Percentiles rank a stretch among this genome's conserved stretches.
Conservation (phyloP, 2,113 vertebrate species). For the Conger conger region DNA sequence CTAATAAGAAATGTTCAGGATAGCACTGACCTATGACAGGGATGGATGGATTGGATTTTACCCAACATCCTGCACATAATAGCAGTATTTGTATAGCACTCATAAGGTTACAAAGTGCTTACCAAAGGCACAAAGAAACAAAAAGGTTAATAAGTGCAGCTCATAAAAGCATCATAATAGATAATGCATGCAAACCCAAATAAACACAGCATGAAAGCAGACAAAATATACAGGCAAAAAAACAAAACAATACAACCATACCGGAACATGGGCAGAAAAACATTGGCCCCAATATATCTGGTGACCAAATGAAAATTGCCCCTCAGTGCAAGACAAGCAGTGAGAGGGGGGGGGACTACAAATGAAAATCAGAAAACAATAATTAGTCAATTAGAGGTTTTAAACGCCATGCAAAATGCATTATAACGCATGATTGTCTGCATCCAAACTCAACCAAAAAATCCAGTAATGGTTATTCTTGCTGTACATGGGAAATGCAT, state of each 20-base stretch:
- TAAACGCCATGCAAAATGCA: conserved; percentile 4
- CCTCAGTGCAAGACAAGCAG: neutral
- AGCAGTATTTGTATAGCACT: no score
- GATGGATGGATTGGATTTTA: neutral
- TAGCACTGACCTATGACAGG: no score
- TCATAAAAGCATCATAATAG: no score
- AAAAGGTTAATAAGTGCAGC: no score
- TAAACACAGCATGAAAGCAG: no score
- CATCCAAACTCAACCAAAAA: conserved; percentile 6
- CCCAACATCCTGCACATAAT: neutral
- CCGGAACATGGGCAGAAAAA: no score
- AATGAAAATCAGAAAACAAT: conserved; percentile 43
- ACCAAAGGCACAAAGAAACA: no score
- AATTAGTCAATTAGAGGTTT: conserved; percentile 37
- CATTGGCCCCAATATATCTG: no score
- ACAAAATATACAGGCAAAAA: no score
- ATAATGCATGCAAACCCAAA: no score
- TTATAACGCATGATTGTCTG: conserved; percentile 14
- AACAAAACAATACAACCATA: neutral
- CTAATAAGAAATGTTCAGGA: neutral
- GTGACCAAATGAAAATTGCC: conserved; percentile 4
- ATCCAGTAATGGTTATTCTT: conserved; percentile 18
- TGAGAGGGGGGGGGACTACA: neutral
- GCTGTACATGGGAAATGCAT: neutral
- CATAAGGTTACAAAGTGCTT: no score